phyloP scores from a whole-genome alignment of 2,113 vertebrate genomes.

The Cichladusa arquata region DNA sequence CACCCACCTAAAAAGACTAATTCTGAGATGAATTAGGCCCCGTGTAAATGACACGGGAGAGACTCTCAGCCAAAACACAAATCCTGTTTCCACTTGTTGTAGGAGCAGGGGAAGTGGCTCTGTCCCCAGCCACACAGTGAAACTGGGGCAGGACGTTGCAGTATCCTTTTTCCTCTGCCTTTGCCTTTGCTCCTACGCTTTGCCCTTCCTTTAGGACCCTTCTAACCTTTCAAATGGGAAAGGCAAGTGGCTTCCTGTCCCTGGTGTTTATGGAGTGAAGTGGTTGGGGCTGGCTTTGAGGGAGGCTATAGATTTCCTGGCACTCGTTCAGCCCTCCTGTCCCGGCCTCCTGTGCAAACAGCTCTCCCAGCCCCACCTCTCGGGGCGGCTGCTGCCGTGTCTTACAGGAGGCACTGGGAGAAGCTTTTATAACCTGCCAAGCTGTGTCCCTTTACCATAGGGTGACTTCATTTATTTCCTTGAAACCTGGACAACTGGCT shows the following conservation, averaged over 20 bases:
- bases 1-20: not conserved
- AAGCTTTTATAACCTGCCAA: not conserved
- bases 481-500: not conserved
- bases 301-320: slow-evolving; percentile 45
- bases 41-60: not conserved
- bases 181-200: slow-evolving; percentile 49
- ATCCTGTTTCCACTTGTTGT: slow-evolving; percentile 59
- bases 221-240: slow-evolving; percentile 60
- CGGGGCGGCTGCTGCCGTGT: not conserved
- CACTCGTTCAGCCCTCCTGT: not conserved
- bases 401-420: not conserved
- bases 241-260: slow-evolving; percentile 60
- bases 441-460: not conserved
- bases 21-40: not conserved
- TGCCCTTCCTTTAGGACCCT: slow-evolving; percentile 63
- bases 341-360: not conserved
- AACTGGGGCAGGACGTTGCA: slow-evolving; percentile 47
- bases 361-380: not conserved
- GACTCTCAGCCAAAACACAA: slow-evolving; percentile 32
- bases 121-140: not conserved
- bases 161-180: slow-evolving; percentile 66
- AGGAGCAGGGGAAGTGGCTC: slow-evolving; percentile 61
- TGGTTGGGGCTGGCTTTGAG: slow-evolving; percentile 17
- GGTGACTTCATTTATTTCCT: not conserved
- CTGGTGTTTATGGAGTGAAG: slow-evolving; percentile 34